phyloP scores from a whole-genome alignment of 2,888 invertebrate species.

The Drosophila merina region DNA sequence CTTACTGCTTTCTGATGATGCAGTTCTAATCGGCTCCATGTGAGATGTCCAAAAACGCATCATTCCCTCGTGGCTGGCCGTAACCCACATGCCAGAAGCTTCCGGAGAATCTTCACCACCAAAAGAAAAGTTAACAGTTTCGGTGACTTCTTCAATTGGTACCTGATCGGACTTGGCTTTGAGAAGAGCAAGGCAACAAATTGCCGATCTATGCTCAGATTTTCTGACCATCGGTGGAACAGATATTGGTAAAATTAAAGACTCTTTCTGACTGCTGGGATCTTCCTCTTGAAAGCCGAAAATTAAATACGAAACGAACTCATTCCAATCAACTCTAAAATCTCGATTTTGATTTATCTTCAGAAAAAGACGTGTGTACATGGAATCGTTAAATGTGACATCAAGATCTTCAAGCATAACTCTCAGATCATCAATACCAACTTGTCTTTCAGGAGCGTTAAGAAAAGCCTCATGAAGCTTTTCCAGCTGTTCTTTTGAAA shows the following conservation, averaged over 20 bases:
- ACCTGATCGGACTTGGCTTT: conserved; percentile 67
- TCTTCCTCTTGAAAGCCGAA: conserved; percentile 89
- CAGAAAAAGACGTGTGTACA: conserved; percentile 87
- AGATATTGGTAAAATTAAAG: conserved; percentile 87
- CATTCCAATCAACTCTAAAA: conserved; percentile 88
- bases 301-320: conserved; percentile 90
- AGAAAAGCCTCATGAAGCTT: conserved; percentile 65
- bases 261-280: conserved; percentile 86
- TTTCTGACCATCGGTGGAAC: conserved; percentile 86
- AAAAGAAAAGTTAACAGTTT: conserved; percentile 52
- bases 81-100: conserved; percentile 89
- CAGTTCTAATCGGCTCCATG: conserved; percentile 87
- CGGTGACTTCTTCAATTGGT: conserved; percentile 53
- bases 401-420: conserved; percentile 62
- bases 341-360: conserved; percentile 87
- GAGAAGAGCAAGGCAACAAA: conserved; percentile 85
- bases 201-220: conserved; percentile 89
- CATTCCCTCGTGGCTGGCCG: conserved; percentile 90
- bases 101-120: conserved; percentile 76
- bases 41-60: conserved; percentile 91
- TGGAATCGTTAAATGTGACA: conserved; percentile 84
- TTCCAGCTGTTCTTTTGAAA: conserved; percentile 76
- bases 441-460: conserved; percentile 51
- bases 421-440: conserved; percentile 73
- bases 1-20: conserved; percentile 87